Conservation (phyloP, 2,113 vertebrate genomes). For the Halcyon senegalensis region DNA sequence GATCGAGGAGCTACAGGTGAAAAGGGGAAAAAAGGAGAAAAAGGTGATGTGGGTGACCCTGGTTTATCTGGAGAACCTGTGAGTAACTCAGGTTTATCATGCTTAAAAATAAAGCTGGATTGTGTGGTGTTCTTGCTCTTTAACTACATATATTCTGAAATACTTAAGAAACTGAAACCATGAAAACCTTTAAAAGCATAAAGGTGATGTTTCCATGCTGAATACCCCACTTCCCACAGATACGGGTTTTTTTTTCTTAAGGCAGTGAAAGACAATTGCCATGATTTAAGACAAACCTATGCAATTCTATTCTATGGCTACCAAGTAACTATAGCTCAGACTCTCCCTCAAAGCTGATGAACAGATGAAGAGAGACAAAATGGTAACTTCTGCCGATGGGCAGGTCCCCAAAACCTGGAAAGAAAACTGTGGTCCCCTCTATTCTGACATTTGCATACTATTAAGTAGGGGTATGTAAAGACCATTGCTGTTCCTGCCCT, state of each 20-base stretch:
- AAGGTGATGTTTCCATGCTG: neutral
- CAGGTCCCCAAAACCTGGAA: neutral
- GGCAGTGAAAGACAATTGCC: neutral
- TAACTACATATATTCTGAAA: neutral
- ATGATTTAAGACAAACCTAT: neutral
- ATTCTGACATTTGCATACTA: neutral
- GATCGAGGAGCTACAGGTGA: constrained; percentile 84
- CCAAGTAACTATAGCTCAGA: neutral
- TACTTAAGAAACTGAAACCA: neutral
- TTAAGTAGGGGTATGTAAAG: neutral
- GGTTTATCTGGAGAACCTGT: constrained; percentile 83
- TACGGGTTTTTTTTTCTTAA: neutral
- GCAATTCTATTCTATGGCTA: neutral
- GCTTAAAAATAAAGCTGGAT: neutral
- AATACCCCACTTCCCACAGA: neutral
- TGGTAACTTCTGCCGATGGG: neutral
- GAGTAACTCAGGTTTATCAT: constrained; percentile 54
- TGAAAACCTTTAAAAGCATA: neutral
- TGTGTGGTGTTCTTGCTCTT: neutral
- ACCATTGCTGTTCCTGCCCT: neutral
- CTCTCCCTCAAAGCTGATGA: neutral
- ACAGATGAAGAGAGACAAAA: neutral
- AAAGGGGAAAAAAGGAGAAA: constrained; percentile 84
- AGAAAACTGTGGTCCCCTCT: neutral
- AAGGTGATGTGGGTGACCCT: constrained; percentile 84